Conservation (phyloP, 2,888 invertebrate species). For the Notocelia uddmanniana region DNA sequence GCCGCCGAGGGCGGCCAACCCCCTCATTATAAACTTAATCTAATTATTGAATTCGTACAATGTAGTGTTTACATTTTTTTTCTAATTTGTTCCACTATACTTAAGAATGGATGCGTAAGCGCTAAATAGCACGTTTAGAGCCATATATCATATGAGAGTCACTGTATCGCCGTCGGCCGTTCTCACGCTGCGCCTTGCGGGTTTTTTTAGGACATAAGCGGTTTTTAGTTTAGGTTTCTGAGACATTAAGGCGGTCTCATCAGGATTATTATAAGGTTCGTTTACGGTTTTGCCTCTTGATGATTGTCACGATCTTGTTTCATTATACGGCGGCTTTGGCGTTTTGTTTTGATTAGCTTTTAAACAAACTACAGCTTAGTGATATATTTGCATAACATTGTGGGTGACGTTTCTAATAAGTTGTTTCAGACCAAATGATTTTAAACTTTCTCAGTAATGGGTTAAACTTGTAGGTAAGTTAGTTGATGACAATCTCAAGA, state of each 20-base stretch:
- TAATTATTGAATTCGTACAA: conserved; percentile 86
- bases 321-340: conserved; percentile 49
- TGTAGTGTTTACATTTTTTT: conserved; percentile 85
- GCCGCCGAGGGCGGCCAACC: conserved; percentile 77
- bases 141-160: conserved; percentile 83
- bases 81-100: conserved; percentile 83
- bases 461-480: too few relatives aligned
- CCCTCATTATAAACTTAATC: conserved; percentile 84
- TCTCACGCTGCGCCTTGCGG: conserved; percentile 73
- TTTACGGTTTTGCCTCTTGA: conserved; percentile 74
- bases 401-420: too few relatives aligned
- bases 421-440: neutral
- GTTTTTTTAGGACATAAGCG: conserved; percentile 57
- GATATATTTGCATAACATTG: conserved; percentile 10
- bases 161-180: conserved; percentile 70
- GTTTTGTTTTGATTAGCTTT: conserved; percentile 46
- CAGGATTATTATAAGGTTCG: conserved; percentile 70
- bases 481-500: neutral
- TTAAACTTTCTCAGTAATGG: too few relatives aligned
- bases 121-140: conserved; percentile 85
- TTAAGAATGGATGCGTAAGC: conserved; percentile 83
- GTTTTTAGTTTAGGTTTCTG: conserved; percentile 59
- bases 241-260: conserved; percentile 64
- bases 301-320: conserved; percentile 74
- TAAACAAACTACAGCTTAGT: conserved; percentile 36